A percentile compares a stretch with the other conserved stretches of the same genome.
These are phyloP conservation scores for Nyctereutes procyonoides DNA, from an alignment of 2,113 vertebrate species.

Conservation along the genomic window DNA sequence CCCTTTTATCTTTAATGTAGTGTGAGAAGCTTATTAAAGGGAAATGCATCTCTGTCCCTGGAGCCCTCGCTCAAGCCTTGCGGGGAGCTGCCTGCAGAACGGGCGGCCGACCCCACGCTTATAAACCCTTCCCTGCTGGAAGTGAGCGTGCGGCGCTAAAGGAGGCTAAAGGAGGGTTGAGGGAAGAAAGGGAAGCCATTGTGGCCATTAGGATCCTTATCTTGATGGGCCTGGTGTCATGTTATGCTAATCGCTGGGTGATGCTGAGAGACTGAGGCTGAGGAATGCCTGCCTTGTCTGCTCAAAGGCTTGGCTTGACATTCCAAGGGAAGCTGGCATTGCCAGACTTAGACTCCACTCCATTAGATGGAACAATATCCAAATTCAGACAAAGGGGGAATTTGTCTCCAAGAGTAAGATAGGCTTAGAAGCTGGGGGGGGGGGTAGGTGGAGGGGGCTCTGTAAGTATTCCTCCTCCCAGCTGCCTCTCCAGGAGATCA, in stretches of 20 bases:
- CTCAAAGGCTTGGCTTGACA: slow-evolving; percentile 55
- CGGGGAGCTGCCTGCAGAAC: slow-evolving; percentile 78
- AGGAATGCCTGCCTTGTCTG: slow-evolving; percentile 56
- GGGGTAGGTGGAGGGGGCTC: too few species aligned
- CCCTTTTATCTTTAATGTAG: slow-evolving; percentile 90
- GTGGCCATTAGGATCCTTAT: slow-evolving; percentile 80
- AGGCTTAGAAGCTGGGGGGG: neutral
- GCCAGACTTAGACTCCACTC: neutral
- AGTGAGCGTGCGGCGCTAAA: slow-evolving; percentile 72
- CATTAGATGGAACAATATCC: neutral
- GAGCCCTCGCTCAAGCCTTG: slow-evolving; percentile 83
- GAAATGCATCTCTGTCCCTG: slow-evolving; percentile 84
- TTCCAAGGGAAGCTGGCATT: slow-evolving; percentile 42
- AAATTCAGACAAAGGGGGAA: slow-evolving; percentile 59
- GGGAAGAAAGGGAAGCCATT: slow-evolving; percentile 76
- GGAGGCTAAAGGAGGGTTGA: slow-evolving; percentile 62
- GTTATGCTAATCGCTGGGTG: slow-evolving; percentile 44
- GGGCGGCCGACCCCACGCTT: slow-evolving; percentile 58
- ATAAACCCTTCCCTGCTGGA: slow-evolving; percentile 83
- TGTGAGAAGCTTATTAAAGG: slow-evolving; percentile 90
- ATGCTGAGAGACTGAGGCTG: neutral
- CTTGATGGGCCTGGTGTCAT: slow-evolving; percentile 76
- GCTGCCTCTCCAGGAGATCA: neutral
- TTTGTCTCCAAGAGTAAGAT: slow-evolving; percentile 41
- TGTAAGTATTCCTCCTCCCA: neutral